Percentiles rank a stretch among this genome's conserved stretches.
Evolutionary conservation across 2,797 vertebrate genomes (phyloP).

Genomic region (Helarctos malayanus): DNA sequence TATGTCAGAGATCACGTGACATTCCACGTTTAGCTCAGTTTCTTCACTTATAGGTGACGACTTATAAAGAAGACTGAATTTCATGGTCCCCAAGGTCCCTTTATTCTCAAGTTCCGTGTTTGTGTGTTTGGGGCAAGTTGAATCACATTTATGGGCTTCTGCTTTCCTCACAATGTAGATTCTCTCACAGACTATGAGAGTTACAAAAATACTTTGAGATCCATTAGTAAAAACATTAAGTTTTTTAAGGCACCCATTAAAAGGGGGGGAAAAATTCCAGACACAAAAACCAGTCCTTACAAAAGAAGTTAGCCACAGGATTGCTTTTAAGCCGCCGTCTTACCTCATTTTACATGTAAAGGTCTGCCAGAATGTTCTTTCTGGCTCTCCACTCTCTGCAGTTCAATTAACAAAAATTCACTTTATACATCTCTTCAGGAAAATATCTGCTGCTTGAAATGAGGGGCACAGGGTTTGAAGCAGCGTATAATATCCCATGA

Average conservation of each 20-base stretch:
- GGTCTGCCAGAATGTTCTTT: neutral
- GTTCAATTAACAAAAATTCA: conserved; percentile 15
- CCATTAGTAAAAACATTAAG: neutral
- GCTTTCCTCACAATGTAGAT: neutral
- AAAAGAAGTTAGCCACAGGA: conserved; percentile 7
- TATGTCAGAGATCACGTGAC: neutral
- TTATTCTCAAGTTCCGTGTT: neutral
- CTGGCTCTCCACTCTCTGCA: neutral
- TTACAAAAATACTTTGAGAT: conserved; percentile 28
- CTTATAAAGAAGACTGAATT: neutral
- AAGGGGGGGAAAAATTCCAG: neutral
- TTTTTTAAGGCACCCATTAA: neutral
- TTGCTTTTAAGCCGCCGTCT: neutral
- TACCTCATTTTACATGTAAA: neutral
- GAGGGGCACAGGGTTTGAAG: neutral
- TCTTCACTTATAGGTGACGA: neutral
- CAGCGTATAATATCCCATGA: neutral
- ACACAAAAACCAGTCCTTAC: neutral
- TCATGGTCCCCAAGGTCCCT: neutral
- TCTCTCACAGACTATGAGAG: neutral
- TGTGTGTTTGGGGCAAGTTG: neutral
- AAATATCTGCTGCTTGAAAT: conserved; percentile 43
- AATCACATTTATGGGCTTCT: neutral
- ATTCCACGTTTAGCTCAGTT: neutral
- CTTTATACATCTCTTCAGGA: conserved; percentile 24